Conservation (phyloP, 2,888 invertebrate genomes). For the Lochmaea crataegi region DNA sequence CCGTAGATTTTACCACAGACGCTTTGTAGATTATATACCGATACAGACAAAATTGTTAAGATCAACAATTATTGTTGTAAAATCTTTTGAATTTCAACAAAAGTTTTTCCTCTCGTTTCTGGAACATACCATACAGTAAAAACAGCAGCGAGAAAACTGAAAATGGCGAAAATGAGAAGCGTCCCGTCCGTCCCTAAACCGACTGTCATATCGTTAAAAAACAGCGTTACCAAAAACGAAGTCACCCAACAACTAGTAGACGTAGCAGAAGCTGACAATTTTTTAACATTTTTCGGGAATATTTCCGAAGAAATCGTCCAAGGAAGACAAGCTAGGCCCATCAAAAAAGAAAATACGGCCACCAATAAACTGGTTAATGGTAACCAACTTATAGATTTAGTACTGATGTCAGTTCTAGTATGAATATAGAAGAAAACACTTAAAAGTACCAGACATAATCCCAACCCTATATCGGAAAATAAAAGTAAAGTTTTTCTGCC, state of each 20-base stretch:
- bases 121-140: slow-evolving; percentile 36
- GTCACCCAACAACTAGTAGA: slow-evolving; percentile 80
- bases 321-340: slow-evolving; percentile 76
- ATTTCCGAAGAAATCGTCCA: slow-evolving; percentile 85
- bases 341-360: slow-evolving; percentile 72
- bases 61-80: slow-evolving; percentile 55
- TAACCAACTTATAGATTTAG: slow-evolving; percentile 71
- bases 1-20: no score
- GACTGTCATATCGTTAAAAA: slow-evolving; percentile 70
- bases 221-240: slow-evolving; percentile 80
- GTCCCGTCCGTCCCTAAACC: slow-evolving; percentile 72
- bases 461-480: slow-evolving; percentile 74
- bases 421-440: slow-evolving; percentile 66
- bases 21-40: no score
- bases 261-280: slow-evolving; percentile 78
- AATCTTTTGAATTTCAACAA: slow-evolving; percentile 51
- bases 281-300: slow-evolving; percentile 81
- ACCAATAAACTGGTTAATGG: slow-evolving; percentile 78
- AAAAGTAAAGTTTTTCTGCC: slow-evolving; percentile 79
- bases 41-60: slow-evolving; percentile 81
- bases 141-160: slow-evolving; percentile 66
- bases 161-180: slow-evolving; percentile 77
- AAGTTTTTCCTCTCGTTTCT: slow-evolving; percentile 53
- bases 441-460: slow-evolving; percentile 70
- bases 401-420: slow-evolving; percentile 67